phyloP scores from a whole-genome alignment of 1,140 invertebrate species.

The Armadillidium nasatum region DNA sequence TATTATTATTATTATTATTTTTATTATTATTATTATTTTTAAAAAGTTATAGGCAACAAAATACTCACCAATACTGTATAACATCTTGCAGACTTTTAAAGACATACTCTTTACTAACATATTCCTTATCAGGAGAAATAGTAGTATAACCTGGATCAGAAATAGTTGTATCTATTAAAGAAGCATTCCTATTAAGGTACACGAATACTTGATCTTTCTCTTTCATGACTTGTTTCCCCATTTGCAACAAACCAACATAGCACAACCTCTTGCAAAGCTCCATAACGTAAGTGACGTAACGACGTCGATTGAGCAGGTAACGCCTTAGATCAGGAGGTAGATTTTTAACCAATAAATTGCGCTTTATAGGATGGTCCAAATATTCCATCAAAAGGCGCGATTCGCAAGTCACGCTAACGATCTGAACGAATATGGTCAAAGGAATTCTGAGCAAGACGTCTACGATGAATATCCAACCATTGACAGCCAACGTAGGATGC shows the following conservation, averaged over 20 bases:
- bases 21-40: too few relatives aligned
- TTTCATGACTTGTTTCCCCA: slow-evolving; percentile 61
- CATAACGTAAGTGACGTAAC: slow-evolving; percentile 61
- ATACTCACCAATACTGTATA: slow-evolving; percentile 66
- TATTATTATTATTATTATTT: too few relatives aligned
- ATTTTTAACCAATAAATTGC: slow-evolving; percentile 60
- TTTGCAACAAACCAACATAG: slow-evolving; percentile 59
- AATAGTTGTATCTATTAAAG: slow-evolving; percentile 62
- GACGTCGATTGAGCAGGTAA: slow-evolving; percentile 56
- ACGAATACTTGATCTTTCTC: slow-evolving; percentile 67
- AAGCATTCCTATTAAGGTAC: slow-evolving; percentile 61
- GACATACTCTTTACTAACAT: slow-evolving; percentile 55
- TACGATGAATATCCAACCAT: slow-evolving; percentile 69
- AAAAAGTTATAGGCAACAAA: too few relatives aligned
- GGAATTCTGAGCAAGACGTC: slow-evolving; percentile 69
- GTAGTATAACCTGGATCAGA: slow-evolving; percentile 61
- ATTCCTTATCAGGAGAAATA: slow-evolving; percentile 57
- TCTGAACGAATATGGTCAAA: slow-evolving; percentile 63
- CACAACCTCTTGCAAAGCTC: slow-evolving; percentile 52
- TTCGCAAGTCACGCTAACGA: slow-evolving; percentile 59
- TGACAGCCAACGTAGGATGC: slow-evolving; percentile 57
- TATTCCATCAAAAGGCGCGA: slow-evolving; percentile 59
- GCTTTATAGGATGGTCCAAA: slow-evolving; percentile 63
- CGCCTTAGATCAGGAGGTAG: slow-evolving; percentile 54
- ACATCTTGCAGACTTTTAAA: slow-evolving; percentile 58